Conservation (phyloP, 2,797 vertebrate genomes). For the Anniella stebbinsi region DNA sequence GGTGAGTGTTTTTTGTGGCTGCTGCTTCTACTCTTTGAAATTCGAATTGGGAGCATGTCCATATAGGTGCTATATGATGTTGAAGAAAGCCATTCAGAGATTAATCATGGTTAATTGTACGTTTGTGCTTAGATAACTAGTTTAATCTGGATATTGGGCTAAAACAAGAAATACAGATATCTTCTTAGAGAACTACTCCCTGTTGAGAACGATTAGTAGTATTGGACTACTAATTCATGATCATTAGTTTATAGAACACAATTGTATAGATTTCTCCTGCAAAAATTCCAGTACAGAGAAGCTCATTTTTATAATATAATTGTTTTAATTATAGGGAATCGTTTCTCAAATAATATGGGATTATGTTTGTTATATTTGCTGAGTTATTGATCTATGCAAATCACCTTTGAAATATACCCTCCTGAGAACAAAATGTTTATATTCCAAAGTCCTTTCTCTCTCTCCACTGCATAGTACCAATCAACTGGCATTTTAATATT, state of each 20-base stretch:
- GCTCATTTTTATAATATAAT: neutral
- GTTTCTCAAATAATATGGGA: neutral
- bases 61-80: neutral
- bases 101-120: neutral
- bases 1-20: neutral
- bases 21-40: neutral
- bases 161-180: neutral
- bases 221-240: neutral
- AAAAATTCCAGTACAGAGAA: neutral
- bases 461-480: constrained; percentile 37
- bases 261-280: neutral
- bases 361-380: neutral
- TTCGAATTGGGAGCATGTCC: neutral
- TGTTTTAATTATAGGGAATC: constrained; percentile 13
- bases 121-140: neutral
- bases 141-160: neutral
- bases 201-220: neutral
- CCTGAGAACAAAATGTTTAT: neutral
- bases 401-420: neutral
- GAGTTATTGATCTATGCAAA: neutral
- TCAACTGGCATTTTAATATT: constrained; percentile 22
- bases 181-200: neutral
- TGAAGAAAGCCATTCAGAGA: neutral
- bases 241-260: neutral
- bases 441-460: neutral